These are phyloP conservation scores for Tachuris rubrigastra DNA, from an alignment of 2,113 vertebrate species.

Conservation along the genomic window DNA sequence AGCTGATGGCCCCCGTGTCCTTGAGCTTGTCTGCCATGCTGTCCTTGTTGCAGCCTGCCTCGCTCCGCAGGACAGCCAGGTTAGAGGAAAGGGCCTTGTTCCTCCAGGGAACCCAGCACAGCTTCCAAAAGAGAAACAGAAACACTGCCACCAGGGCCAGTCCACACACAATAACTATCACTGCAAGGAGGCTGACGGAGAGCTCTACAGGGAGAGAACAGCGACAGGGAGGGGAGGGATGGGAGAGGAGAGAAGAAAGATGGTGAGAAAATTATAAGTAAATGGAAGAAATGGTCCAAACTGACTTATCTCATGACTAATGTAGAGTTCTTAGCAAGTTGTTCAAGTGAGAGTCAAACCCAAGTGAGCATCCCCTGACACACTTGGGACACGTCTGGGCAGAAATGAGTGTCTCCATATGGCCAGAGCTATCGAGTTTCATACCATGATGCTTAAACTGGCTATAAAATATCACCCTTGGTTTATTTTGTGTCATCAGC, in stretches of 20 bases:
- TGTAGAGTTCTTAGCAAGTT: not conserved
- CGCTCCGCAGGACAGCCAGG: conserved; percentile 52
- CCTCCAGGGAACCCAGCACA: conserved; percentile 87
- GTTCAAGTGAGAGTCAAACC: not conserved
- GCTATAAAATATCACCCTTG: not conserved
- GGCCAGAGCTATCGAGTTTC: not conserved
- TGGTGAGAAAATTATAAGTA: conserved; percentile 55
- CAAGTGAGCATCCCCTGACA: not conserved
- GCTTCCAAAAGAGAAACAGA: conserved; percentile 92
- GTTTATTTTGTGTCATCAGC: not conserved
- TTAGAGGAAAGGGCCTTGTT: conserved; percentile 78
- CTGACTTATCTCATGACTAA: not conserved
- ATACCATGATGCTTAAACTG: not conserved
- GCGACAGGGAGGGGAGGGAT: not conserved
- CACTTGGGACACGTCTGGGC: not conserved
- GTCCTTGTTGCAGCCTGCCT: conserved; percentile 62
- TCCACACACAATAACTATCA: conserved; percentile 87
- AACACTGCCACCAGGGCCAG: conserved; percentile 90
- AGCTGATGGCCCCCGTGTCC: conserved; percentile 81
- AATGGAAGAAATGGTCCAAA: not conserved
- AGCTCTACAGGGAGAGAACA: conserved; percentile 79
- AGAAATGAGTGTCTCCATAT: not conserved
- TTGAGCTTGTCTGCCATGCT: conserved; percentile 93
- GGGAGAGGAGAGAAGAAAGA: conserved; percentile 30
- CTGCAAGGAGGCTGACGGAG: conserved; percentile 88